Evolutionary conservation across 2,797 vertebrate species (phyloP).

Genomic region (Prionace glauca): DNA sequence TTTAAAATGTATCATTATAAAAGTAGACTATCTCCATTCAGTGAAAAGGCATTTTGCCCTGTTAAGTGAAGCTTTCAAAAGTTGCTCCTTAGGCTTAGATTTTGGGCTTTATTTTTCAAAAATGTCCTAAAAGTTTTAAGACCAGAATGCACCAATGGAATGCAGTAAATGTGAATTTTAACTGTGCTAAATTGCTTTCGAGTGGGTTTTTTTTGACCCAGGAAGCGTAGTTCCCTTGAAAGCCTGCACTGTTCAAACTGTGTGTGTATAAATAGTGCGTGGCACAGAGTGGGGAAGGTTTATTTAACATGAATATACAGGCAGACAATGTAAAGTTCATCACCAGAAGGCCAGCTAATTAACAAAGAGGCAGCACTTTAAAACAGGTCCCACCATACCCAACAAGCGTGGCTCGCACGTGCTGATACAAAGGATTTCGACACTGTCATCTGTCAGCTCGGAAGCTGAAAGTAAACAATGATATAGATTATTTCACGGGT

Average conservation of each 20-base stretch:
- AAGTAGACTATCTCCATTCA: not conserved
- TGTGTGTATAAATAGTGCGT: not conserved
- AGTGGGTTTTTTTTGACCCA: not conserved
- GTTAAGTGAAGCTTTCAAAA: not conserved
- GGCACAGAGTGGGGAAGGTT: not conserved
- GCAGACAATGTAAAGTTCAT: constrained; percentile 29
- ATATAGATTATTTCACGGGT: constrained; percentile 55
- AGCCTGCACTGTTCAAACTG: not conserved
- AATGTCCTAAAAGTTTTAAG: not conserved
- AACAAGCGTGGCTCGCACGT: constrained; percentile 48
- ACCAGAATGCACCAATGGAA: not conserved
- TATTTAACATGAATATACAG: constrained; percentile 11
- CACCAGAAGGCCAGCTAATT: constrained; percentile 26
- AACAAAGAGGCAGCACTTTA: constrained; percentile 30
- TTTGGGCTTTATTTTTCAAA: not conserved
- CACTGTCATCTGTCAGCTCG: constrained; percentile 45
- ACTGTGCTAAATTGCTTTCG: not conserved
- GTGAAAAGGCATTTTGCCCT: not conserved
- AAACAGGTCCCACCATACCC: constrained; percentile 9
- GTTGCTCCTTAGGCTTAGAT: not conserved
- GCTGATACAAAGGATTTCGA: constrained; percentile 47
- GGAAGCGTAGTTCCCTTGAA: not conserved
- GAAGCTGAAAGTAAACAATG: constrained; percentile 49
- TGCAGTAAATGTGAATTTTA: not conserved
- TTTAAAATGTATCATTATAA: constrained; percentile 7